Evolutionary conservation across 2,113 vertebrate genomes (phyloP).

Genomic region (Coregonus clupeaformis): DNA sequence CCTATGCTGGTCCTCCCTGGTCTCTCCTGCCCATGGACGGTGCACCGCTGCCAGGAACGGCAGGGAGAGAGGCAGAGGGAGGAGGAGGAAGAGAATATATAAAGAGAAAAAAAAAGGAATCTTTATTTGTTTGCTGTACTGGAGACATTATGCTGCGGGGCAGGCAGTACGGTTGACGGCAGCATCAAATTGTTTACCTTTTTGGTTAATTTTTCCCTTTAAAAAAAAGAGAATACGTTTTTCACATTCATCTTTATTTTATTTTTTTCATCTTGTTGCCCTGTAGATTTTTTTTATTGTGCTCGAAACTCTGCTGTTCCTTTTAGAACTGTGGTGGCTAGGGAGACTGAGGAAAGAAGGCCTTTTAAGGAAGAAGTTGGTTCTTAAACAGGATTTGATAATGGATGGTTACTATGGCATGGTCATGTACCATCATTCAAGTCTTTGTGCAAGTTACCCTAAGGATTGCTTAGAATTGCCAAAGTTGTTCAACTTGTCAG

Average conservation of each 20-base stretch:
- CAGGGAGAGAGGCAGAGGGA: slow-evolving; percentile 57
- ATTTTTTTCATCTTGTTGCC: slow-evolving; percentile 14
- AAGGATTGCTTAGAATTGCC: slow-evolving; percentile 24
- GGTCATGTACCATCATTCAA: slow-evolving; percentile 52
- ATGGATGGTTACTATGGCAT: slow-evolving; percentile 61
- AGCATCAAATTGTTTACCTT: slow-evolving; percentile 32
- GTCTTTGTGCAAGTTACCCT: slow-evolving; percentile 8
- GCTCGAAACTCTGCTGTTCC: slow-evolving; percentile 18
- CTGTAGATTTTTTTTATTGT: slow-evolving; percentile 7
- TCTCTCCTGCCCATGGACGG: slow-evolving; percentile 76
- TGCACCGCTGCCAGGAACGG: slow-evolving; percentile 79
- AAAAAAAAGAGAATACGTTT: too few relatives aligned
- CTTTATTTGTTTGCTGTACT: slow-evolving; percentile 72
- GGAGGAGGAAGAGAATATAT: slow-evolving; percentile 54
- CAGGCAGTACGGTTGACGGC: slow-evolving; percentile 57
- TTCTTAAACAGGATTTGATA: slow-evolving; percentile 32
- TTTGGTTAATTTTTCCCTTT: too few relatives aligned
- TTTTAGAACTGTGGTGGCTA: slow-evolving; percentile 30
- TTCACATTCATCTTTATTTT: too few relatives aligned
- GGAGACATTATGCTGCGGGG: slow-evolving; percentile 58
- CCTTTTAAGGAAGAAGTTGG: slow-evolving; percentile 14
- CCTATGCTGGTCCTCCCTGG: slow-evolving; percentile 64
- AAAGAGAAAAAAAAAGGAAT: slow-evolving; percentile 62
- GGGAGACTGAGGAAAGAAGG: slow-evolving; percentile 27
- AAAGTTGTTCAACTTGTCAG: slow-evolving; percentile 41